Conservation (phyloP, 2,888 invertebrate genomes). For the Luffia ferchaultella region DNA sequence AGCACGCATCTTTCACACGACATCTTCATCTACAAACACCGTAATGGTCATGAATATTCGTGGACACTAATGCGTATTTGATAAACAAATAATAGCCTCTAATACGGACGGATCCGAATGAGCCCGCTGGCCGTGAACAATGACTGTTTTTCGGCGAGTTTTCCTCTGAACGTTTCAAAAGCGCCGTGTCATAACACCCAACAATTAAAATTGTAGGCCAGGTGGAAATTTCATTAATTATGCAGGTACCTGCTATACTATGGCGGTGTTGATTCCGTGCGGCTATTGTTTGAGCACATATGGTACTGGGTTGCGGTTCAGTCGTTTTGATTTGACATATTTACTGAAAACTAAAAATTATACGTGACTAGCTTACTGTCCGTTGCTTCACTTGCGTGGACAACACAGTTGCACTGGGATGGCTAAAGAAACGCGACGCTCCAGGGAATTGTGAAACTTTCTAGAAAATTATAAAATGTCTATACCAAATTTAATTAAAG, state of each 20-base stretch:
- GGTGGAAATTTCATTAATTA: conserved; percentile 62
- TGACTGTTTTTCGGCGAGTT: conserved; percentile 41
- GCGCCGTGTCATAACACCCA: conserved; percentile 51
- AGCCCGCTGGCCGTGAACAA: conserved; percentile 45
- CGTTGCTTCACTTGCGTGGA: no score
- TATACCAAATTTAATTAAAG: no score
- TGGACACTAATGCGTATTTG: conserved; percentile 51
- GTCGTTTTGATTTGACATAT: not conserved
- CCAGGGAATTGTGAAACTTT: no score
- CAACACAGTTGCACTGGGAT: no score
- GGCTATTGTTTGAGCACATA: conserved; percentile 41
- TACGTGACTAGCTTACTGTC: no score
- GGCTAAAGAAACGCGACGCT: no score
- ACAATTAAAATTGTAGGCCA: conserved; percentile 64
- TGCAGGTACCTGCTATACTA: conserved; percentile 17
- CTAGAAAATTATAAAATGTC: no score
- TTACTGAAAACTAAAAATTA: no score
- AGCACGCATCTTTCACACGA: conserved; percentile 53
- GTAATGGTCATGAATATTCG: conserved; percentile 27
- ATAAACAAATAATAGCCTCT: conserved; percentile 51
- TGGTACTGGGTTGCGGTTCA: not conserved
- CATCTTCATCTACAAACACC: conserved; percentile 49
- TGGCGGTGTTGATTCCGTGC: conserved; percentile 40
- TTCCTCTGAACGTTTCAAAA: conserved; percentile 54
- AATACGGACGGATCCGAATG: conserved; percentile 20